A percentile compares a stretch with the other conserved stretches of the same genome.
These are phyloP conservation scores for Rhizomys pruinosus DNA, from an alignment of 2,113 vertebrate genomes.

Conservation along the genomic window DNA sequence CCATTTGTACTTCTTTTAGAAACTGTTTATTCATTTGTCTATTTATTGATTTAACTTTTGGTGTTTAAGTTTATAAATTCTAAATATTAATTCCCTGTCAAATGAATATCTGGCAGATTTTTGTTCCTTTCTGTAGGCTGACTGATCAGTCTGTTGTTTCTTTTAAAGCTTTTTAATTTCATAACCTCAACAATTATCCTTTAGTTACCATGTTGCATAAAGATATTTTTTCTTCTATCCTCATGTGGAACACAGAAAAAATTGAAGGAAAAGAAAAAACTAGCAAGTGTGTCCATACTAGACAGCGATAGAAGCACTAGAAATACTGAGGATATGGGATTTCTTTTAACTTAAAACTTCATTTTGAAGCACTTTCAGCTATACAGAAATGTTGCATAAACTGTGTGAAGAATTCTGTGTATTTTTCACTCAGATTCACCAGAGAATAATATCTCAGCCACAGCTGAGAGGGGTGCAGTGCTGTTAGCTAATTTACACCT, in stretches of 20 bases:
- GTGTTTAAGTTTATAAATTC: neutral
- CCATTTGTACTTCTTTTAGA: neutral
- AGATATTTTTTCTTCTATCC: neutral
- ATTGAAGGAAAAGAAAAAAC: neutral
- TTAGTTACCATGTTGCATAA: fast-evolving
- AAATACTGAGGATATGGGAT: no score
- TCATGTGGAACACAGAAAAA: neutral
- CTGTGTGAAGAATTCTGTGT: neutral
- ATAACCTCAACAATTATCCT: neutral
- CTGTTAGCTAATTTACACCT: no score
- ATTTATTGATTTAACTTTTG: neutral
- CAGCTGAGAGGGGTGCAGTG: neutral
- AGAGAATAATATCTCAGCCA: neutral
- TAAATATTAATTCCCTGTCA: neutral
- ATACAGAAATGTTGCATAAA: neutral
- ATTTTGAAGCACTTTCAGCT: slow-evolving; percentile 19
- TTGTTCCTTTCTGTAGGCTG: neutral
- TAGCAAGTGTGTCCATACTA: neutral
- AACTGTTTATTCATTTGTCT: no score
- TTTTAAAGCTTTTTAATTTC: no score
- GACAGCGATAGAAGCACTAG: no score
- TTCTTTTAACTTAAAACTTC: neutral
- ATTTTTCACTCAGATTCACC: neutral
- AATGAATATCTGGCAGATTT: neutral
- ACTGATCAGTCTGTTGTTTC: neutral